Base-by-base conservation (phyloP, 1,140 invertebrate genomes). In the Sipha flava region DNA sequence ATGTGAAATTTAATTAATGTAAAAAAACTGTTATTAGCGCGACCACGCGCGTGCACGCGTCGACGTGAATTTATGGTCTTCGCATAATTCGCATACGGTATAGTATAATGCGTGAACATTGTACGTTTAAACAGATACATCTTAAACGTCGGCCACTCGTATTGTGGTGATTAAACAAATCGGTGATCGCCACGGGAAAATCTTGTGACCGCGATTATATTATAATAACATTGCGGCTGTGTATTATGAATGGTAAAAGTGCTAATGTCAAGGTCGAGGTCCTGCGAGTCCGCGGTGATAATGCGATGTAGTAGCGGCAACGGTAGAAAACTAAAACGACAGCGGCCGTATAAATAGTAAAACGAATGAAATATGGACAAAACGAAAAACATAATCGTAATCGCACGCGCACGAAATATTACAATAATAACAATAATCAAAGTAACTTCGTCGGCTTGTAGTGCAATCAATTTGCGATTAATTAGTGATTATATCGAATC, bases 181-280 rank as follows among this genome's bases (percentile, higher is more conserved):
- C 14, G 10, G 45, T 47, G 2, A 66, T 21, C 37, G 14, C 23
- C 12, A 12, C 12, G 34, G n/a, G 21, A 40, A 66, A 14, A 21
- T 66, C 64, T 21, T 14, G 34, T 12, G 37, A 37, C 12, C 54
- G 29, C 26, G 16, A 59, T 14, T 29, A 14, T 59, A 26, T 54
- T 54, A 4, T 23, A 54, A 18, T 5, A 52, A 52, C n/a, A n/a
- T n/a, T n/a, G 16, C 29, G 10, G 26, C 31, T 26, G 10, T 59
- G 14, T 45, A 21, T 31, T 34, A 40, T 3, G 62, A 37, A n/a
- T 3, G 6, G 21, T 47, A 34, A 73, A 73, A 31, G 70, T 54
- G 47, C 45, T 75, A 75, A 75, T 75, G 47, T 75, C 72, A 75
- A 37, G 72, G 68, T 72, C n/a, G 45, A 72, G 68, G 31, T 75